These are phyloP conservation scores for Corapipo altera DNA, from an alignment of 2,113 vertebrate species.

Conservation along the genomic window DNA sequence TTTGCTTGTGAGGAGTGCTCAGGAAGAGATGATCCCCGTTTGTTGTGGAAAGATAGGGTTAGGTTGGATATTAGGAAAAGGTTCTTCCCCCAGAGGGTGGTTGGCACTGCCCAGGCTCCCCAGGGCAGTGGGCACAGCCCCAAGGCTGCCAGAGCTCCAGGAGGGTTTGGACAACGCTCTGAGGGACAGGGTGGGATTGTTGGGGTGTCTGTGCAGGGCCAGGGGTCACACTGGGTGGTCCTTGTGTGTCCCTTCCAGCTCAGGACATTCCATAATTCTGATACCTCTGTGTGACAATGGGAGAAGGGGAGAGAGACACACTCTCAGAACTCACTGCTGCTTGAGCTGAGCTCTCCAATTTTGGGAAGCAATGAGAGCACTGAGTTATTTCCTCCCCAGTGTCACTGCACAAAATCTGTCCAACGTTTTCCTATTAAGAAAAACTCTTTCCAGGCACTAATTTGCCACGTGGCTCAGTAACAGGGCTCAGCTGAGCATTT, in stretches of 20 bases:
- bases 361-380: background rate
- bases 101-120: background rate
- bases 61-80: background rate
- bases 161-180: accelerated
- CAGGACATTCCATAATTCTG: background rate
- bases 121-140: background rate
- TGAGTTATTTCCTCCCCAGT: background rate
- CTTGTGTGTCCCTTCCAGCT: accelerated
- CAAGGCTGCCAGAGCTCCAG: background rate
- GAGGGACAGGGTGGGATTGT: background rate
- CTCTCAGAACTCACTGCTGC: background rate
- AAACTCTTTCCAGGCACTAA: background rate
- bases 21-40: background rate
- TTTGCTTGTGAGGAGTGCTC: background rate
- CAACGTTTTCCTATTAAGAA: background rate
- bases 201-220: background rate
- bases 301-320: background rate
- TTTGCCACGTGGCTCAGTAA: background rate
- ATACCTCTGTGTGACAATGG: background rate
- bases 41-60: background rate
- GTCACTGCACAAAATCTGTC: background rate
- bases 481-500: background rate
- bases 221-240: accelerated
- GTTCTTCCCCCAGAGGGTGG: background rate
- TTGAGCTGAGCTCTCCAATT: background rate